Base-by-base conservation (phyloP, 2,888 invertebrate genomes). In the Phasia obesa region DNA sequence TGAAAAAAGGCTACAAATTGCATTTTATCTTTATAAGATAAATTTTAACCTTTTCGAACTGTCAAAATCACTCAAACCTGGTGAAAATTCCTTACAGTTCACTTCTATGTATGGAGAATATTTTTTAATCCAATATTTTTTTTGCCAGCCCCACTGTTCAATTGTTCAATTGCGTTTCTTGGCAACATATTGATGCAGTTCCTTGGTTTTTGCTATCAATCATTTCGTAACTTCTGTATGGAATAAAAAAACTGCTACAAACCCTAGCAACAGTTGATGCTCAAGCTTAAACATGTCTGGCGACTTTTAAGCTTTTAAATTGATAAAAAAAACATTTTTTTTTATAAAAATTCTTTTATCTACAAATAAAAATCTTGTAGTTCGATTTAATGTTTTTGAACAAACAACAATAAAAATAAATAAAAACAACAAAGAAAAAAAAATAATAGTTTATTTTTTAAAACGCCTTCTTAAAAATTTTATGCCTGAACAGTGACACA, bases 221-320 rank as follows among this genome's bases (percentile, higher is more conserved):
- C 77, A 69, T 23, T 15, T 35, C 2, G 9, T 23, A 69, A 77
- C 77, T 69, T 77, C 69, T 69, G 60, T 69, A 7, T 11, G 62
- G 7, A 7, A 67, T 38, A 27, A 21, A 25, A n/a, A 27, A 27
- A 19, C 0, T 15, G 2, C n/a, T 4, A 53, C 13, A 21, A 51
- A 55, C 4, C n/a, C 13, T 13, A 7, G 11, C 23, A 19, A 19
- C 51, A 51, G 25, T 17, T 19, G 74, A 67, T 51, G 53, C 42
- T 67, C 60, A 65, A 53, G 82, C 71, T 79, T 31, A 84, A n/a
- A 70, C 73, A 69, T 62, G 73, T 71, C 82, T 76, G 73, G 75
- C 81, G 73, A 84, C 76, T 51, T 76, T 71, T 69, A 65, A 79
- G 71, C 84, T 82, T 73, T 75, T 71, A 67, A 60, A 60, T 38